A percentile compares a stretch with the other conserved stretches of the same genome.
Evolutionary conservation across 2,888 invertebrate species (phyloP).

Genomic region (Aquatica leii): DNA sequence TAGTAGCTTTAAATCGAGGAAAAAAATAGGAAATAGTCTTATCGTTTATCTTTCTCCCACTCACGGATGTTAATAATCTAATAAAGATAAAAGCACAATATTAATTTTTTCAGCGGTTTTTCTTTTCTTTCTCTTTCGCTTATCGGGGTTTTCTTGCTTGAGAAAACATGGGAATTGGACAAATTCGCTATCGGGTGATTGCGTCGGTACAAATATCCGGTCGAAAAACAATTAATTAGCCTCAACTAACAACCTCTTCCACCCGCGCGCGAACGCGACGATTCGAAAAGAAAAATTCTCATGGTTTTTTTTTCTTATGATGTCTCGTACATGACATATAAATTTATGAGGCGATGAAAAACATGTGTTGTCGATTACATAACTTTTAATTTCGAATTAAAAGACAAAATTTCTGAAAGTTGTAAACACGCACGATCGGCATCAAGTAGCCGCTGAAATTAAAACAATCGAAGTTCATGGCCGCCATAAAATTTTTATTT

Average conservation of each 20-base stretch:
- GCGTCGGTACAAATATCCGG: not conserved
- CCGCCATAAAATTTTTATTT: conserved; percentile 8
- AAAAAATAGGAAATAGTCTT: conserved; percentile 40
- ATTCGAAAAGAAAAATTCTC: conserved; percentile 12
- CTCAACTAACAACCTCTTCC: not conserved
- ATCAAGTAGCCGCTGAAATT: conserved; percentile 4
- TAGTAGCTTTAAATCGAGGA: conserved; percentile 29
- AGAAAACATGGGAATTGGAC: conserved; percentile 1
- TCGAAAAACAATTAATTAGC: not conserved
- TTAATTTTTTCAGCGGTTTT: conserved; percentile 22
- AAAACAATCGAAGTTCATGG: conserved; percentile 7
- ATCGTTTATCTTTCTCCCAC: conserved; percentile 40
- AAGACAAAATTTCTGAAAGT: not conserved
- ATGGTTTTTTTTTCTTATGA: conserved; percentile 6
- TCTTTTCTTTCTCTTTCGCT: not conserved
- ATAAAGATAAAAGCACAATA: conserved; percentile 1
- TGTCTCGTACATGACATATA: conserved; percentile 10
- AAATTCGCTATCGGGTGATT: conserved; percentile 3
- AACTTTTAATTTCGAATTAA: not conserved
- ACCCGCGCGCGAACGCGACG: too few species aligned
- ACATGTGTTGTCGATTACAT: conserved; percentile 8
- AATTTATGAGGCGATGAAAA: conserved; percentile 9
- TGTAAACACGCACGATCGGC: too few species aligned
- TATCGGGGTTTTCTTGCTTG: conserved; percentile 3
- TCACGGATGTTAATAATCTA: conserved; percentile 41